Base-by-base conservation (phyloP, 2,113 vertebrate genomes). In the Oryctolagus cuniculus region DNA sequence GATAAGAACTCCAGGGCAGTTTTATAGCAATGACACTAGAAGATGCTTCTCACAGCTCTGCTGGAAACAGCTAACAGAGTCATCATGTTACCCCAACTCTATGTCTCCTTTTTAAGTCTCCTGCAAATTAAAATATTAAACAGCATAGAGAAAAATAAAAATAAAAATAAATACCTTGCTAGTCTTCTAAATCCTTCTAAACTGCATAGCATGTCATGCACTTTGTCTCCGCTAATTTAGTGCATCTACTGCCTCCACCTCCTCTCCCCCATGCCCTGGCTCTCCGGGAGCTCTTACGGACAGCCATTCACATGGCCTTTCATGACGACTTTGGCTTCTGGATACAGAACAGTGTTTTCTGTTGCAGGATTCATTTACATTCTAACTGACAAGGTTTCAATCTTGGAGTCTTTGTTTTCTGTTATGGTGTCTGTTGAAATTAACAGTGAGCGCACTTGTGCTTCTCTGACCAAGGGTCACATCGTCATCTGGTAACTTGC, bases 351-450 rank as follows among this genome's bases (percentile, higher is more conserved):
- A 86, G 90, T 92, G 38, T 90, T 95, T 93, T 95, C 97, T 90
- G 94, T 91, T 67, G 89, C 58, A 11, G 29, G 0, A 74, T 67
- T 96, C 69, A 97, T 96, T 96, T 97, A 95, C 84, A 96, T 96
- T 87, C 89, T 70, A 86, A 88, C 83, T 97, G 97, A 96, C 93
- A 95, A 91, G 75, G 73, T 88, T 95, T 95, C 25, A 6, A 44
- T 96, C 83, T 87, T 69, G 17, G 69, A 88, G 67, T 38, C 90
- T 97, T 96, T 95, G 82, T 96, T 95, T 94, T 27, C 22, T 72
- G 22, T 25, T 25, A 5, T 5, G 31, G 21, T 36, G 19, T 94
- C 96, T 87, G 79, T 94, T 97, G 93, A 85, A 67, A 97, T 77
- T 78, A 97, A 82, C 93, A 91, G 4, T 79, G 66, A 95, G 79